A percentile compares a stretch with the other conserved stretches of the same genome.
Evolutionary conservation across 2,113 vertebrate genomes (phyloP).

Genomic region (Ibidorhyncha struthersii): DNA sequence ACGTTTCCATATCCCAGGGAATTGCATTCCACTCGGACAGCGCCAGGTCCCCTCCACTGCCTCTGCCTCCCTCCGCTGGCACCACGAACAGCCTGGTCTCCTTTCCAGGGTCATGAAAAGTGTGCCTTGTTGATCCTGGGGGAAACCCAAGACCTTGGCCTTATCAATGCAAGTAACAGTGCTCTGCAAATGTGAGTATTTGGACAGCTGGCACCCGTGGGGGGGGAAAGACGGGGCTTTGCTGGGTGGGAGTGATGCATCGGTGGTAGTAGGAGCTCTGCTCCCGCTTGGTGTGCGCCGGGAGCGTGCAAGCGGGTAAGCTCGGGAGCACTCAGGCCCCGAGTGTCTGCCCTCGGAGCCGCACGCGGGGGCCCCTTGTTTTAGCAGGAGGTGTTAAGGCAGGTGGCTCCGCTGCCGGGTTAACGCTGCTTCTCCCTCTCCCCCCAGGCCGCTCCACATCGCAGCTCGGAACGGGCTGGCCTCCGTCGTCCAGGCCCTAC

Average conservation of each 20-base stretch:
- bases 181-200: constrained; percentile 94
- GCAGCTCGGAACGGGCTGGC: constrained; percentile 94
- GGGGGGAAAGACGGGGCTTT: neutral
- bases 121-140: constrained; percentile 96
- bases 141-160: constrained; percentile 90
- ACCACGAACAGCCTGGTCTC: neutral
- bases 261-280: fast-evolving
- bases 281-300: fast-evolving
- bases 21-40: fast-evolving
- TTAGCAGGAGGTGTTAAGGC: neutral
- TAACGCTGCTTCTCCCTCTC: neutral
- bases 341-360: fast-evolving
- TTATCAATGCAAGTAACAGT: constrained; percentile 95
- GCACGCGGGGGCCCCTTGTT: no score
- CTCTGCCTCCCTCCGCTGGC: no score
- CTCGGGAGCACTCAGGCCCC: neutral
- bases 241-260: fast-evolving
- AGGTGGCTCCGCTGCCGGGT: fast-evolving
- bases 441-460: constrained; percentile 92
- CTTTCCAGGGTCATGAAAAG: constrained; percentile 92
- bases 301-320: neutral
- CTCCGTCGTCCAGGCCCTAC: constrained; percentile 94
- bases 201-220: neutral
- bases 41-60: neutral
- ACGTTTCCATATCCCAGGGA: fast-evolving